Base-by-base conservation (phyloP, 2,797 vertebrate species). In the Glyptemys insculpta region DNA sequence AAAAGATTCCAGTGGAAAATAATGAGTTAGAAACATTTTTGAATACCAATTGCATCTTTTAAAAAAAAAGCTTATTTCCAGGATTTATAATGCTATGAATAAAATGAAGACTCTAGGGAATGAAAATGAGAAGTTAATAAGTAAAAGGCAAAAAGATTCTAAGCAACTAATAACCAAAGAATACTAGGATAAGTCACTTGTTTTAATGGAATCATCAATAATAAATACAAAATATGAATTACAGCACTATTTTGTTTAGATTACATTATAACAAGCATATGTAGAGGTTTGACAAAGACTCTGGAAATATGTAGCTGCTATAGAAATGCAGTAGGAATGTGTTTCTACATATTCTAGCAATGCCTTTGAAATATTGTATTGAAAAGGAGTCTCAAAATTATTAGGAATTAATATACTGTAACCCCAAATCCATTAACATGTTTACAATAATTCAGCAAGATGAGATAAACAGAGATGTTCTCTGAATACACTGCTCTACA, bases 201-300 rank as follows among this genome's bases (percentile, higher is more conserved):
- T 88, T 95, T 93, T 96, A 95, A 91, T 89, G 89, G 49, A 92
- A 44, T 27, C 2, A 37, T 91, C 82, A 93, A 65, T 85, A 96
- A 91, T 34, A 93, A 1, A 21, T 62, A 92, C 10, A 89, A 94
- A 88, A 85, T 92, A 92, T n/a, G 78, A 91, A 87, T 95, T 92
- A 88, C 1, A 50, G 85, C 68, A 41, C 29, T 86, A 86, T 87
- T 95, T 59, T 91, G 79, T 93, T 96, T 93, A 92, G 19, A 9
- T 91, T 89, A 87, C 12, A 85, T n/a, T 95, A 85, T 90, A 91
- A 84, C 3, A 88, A 90, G 91, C 15, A 1, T 83, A 72, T 31
- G 14, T 62, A 92, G 52, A 31, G 53, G 54, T 80, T 92, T 68
- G 94, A 82, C 3, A 31, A 84, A 92, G 86, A 54, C 15, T 1